phyloP scores from a whole-genome alignment of 2,888 invertebrate species.

The Lissonota sp. region DNA sequence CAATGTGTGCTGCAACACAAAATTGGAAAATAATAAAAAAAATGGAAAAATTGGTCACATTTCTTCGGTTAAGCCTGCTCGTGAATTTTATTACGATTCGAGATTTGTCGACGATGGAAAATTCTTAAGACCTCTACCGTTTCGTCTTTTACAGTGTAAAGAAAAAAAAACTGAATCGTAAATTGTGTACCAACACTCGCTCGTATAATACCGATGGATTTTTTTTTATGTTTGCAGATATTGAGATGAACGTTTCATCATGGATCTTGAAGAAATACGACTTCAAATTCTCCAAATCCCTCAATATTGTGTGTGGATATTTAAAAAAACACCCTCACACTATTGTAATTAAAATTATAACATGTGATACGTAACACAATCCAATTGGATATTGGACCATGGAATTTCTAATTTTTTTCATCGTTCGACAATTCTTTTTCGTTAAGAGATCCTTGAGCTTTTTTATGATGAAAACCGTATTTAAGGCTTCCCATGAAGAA shows the following conservation, averaged over 20 bases:
- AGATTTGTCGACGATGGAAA: conserved; percentile 19
- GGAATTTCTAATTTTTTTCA: too few species aligned
- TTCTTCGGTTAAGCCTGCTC: conserved; percentile 4
- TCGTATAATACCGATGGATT: conserved; percentile 8
- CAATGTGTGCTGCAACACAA: conserved; percentile 91
- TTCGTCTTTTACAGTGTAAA: neutral
- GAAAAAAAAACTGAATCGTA: neutral
- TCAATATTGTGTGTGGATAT: too few species aligned
- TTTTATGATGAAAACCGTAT: too few species aligned
- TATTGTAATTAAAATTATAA: too few species aligned
- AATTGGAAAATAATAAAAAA: conserved; percentile 44
- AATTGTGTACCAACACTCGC: conserved; percentile 13
- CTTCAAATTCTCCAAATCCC: too few species aligned
- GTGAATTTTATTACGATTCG: conserved; percentile 40
- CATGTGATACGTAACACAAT: too few species aligned
- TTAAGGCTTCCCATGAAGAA: too few species aligned
- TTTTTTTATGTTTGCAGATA: too few species aligned
- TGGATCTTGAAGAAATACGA: neutral
- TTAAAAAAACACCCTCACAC: too few species aligned
- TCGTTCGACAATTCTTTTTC: too few species aligned
- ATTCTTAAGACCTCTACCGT: neutral
- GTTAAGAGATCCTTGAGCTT: too few species aligned
- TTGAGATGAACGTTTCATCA: neutral
- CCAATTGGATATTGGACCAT: too few species aligned
- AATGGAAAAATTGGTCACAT: conserved; percentile 26